Evolutionary conservation across 2,888 invertebrate species (phyloP), one percentile per base, ranked within the genome.

Genomic region (Tillus elongatus): DNA sequence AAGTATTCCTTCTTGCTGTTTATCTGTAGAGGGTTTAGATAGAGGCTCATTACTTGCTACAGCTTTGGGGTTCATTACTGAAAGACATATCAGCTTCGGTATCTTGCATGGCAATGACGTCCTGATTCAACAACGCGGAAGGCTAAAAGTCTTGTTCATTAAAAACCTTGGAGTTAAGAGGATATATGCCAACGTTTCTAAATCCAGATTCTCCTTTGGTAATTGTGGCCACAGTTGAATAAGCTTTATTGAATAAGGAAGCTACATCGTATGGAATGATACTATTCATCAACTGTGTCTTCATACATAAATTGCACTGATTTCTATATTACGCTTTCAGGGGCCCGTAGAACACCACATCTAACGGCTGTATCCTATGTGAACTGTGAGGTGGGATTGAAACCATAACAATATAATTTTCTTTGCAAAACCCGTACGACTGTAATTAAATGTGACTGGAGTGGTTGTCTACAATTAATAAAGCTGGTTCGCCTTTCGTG

Each of bases 381-480:
- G 27, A 34, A 4, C 3, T 27, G n/a, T 34, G 33, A 6, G 19
- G 34, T 27, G 34, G 27, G 12, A 34, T 4, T 11, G 34, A 34
- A 13, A 27, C 3, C 27, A 34, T 34, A 34, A 26, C 12, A 14
- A 27, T 14, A 27, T 27, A 6, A 15, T 49, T 46, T 27, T 28
- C 9, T 33, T 43, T 43, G 31, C 46, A 54, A 30, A 42, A 46
- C 29, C 53, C 46, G 33, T 46, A 48, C 29, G 42, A 13, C 35
- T 10, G n/a, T n/a, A n/a, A n/a, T n/a, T n/a, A n/a, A n/a, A n/a
- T n/a, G 40, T 57, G 52, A 16, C 49, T 53, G 9, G 35, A 36
- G 39, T 56, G 52, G 30, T 53, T 54, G 31, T 57, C 53, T 16
- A 53, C 26, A 12, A 56, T 40, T 13, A 56, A 39, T 6, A 54